Percentiles rank a stretch among this genome's conserved stretches.
Conservation (phyloP, 2,113 vertebrate genomes). For the Mugil cephalus region DNA sequence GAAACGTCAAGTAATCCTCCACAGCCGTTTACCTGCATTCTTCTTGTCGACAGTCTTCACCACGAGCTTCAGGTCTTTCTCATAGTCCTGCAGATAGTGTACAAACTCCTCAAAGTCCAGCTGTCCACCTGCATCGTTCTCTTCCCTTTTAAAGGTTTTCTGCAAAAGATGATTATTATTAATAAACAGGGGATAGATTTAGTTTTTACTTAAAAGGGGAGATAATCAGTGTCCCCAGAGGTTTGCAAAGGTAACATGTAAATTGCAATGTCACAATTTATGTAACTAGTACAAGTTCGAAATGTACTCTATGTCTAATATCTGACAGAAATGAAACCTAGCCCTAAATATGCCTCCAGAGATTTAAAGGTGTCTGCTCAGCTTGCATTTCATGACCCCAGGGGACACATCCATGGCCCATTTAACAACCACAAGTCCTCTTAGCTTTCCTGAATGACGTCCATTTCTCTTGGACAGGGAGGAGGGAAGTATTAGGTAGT, state of each 20-base stretch:
- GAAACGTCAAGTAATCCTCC: too few relatives aligned
- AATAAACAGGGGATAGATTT: too few relatives aligned
- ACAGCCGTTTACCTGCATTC: conserved; percentile 87
- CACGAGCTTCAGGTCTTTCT: conserved; percentile 95
- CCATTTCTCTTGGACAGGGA: accelerated
- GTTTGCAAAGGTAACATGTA: background rate
- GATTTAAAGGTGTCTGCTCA: background rate
- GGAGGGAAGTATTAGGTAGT: conserved; percentile 10
- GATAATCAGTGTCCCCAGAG: background rate
- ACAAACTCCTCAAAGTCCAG: conserved; percentile 98
- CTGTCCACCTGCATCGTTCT: conserved; percentile 88
- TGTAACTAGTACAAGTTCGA: conserved; percentile 4
- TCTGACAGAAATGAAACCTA: background rate
- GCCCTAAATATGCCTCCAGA: background rate
- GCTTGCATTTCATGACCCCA: conserved; percentile 16
- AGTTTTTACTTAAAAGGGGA: too few relatives aligned
- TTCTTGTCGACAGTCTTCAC: conserved; percentile 93
- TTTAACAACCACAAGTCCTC: background rate
- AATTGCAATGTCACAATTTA: background rate
- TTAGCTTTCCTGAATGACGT: background rate
- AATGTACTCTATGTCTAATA: background rate
- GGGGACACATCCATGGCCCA: background rate
- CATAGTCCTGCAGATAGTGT: conserved; percentile 95
- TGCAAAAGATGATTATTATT: conserved; percentile 57
- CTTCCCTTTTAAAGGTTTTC: conserved; percentile 91